These are phyloP conservation scores for Enteromius unitaeniatus DNA, from an alignment of 2,797 vertebrate species.

Conservation along the genomic window DNA sequence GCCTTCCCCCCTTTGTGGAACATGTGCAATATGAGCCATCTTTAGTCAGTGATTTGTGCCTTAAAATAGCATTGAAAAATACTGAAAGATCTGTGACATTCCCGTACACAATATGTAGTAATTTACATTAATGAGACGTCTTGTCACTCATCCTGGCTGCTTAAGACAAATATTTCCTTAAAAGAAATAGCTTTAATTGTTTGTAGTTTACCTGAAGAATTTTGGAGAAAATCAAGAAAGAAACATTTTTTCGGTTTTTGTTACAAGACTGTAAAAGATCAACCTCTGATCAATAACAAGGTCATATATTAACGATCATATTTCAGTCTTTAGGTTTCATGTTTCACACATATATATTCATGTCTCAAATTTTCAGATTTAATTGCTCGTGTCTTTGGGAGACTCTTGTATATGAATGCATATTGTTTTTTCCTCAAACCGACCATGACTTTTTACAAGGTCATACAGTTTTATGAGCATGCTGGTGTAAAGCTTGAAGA, in stretches of 20 bases:
- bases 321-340: background rate
- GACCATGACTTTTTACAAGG: background rate
- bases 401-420: background rate
- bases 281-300: background rate
- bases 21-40: conserved; percentile 19
- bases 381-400: background rate
- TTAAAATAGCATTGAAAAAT: conserved; percentile 82
- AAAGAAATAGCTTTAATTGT: background rate
- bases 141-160: background rate
- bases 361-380: background rate
- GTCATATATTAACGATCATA: background rate
- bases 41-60: background rate
- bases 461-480: conserved; percentile 21
- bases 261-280: background rate
- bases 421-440: conserved; percentile 14
- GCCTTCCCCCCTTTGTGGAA: conserved; percentile 31
- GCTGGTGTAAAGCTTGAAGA: conserved; percentile 7
- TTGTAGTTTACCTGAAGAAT: background rate
- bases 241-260: background rate
- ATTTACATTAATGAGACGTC: background rate
- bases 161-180: background rate
- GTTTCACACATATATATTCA: background rate
- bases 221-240: background rate
- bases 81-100: background rate
- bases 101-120: background rate